These are phyloP conservation scores for Drosophila funebris DNA, from an alignment of 1,140 invertebrate genomes.

Conservation along the genomic window DNA sequence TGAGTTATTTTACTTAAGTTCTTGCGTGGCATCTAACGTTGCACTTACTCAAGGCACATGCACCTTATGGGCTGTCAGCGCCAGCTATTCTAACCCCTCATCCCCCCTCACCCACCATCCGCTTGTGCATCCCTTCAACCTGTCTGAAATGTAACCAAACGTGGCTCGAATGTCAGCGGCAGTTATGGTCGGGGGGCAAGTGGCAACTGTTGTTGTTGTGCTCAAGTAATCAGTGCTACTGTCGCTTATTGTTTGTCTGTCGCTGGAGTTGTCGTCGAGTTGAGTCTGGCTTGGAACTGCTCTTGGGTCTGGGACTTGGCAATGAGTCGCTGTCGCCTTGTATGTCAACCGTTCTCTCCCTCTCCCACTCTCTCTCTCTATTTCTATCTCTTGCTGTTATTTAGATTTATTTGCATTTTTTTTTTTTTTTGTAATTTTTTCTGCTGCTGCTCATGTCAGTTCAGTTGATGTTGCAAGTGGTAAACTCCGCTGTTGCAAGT, in stretches of 20 bases:
- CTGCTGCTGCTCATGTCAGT: conserved; percentile 49
- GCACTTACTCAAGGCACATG: conserved; percentile 75
- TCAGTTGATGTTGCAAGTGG: conserved; percentile 45
- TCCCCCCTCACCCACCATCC: background rate
- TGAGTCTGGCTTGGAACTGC: conserved; percentile 26
- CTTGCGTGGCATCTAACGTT: conserved; percentile 67
- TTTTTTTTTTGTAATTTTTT: conserved; percentile 18
- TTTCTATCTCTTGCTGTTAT: background rate
- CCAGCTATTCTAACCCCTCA: conserved; percentile 8
- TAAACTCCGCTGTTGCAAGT: background rate
- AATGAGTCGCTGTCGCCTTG: conserved; percentile 59
- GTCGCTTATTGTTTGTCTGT: conserved; percentile 78
- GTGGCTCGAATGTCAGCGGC: conserved; percentile 72
- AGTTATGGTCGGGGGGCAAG: conserved; percentile 27
- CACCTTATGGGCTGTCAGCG: conserved; percentile 58
- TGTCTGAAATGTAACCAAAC: conserved; percentile 74
- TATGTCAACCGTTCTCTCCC: conserved; percentile 43
- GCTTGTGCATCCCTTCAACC: conserved; percentile 15
- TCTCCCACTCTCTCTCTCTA: background rate
- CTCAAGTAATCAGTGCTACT: conserved; percentile 77
- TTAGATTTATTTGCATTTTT: conserved; percentile 42
- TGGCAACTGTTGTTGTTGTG: conserved; percentile 57
- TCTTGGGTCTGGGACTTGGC: conserved; percentile 55
- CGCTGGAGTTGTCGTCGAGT: conserved; percentile 50
- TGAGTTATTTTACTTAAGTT: conserved; percentile 81